A percentile compares a stretch with the other conserved stretches of the same genome.
phyloP scores from a whole-genome alignment of 2,113 vertebrate genomes.

The Oncorhynchus clarkii region DNA sequence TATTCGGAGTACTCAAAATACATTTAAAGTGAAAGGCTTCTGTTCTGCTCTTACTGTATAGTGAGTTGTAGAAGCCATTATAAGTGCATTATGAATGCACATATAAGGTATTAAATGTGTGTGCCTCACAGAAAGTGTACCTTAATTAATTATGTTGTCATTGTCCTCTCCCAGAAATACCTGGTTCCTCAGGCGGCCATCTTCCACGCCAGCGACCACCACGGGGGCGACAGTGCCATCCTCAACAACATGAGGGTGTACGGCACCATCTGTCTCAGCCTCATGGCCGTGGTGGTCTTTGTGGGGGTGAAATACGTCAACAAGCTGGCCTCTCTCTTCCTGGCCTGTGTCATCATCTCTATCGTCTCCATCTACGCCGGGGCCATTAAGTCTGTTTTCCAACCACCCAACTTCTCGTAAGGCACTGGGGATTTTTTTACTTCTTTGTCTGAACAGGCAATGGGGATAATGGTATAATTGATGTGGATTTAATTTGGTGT shows the following conservation, averaged over 20 bases:
- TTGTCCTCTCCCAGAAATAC: conserved; percentile 81
- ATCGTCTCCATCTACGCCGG: conserved; percentile 96
- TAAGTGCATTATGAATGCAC: not conserved
- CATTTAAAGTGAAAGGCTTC: too few relatives aligned
- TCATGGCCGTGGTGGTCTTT: conserved; percentile 96
- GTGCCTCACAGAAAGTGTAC: not conserved
- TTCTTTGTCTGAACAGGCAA: conserved; percentile 4
- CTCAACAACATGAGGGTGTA: conserved; percentile 98
- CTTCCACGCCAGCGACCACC: conserved; percentile 79
- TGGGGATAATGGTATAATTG: not conserved
- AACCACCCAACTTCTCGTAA: conserved; percentile 93
- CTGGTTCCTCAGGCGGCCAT: conserved; percentile 91
- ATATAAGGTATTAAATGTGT: too few relatives aligned
- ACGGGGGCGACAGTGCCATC: conserved; percentile 80
- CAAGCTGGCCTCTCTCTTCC: conserved; percentile 95
- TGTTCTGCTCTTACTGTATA: too few relatives aligned
- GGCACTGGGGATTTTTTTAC: conserved; percentile 52
- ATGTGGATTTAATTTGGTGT: not conserved
- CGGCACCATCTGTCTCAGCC: conserved; percentile 87
- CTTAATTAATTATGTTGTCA: not conserved
- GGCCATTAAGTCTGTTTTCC: conserved; percentile 90
- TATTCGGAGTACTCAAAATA: too few relatives aligned
- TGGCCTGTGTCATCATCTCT: conserved; percentile 95
- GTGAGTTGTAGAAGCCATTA: too few relatives aligned
- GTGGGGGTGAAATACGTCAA: conserved; percentile 98